Base-by-base conservation (phyloP, 2,888 invertebrate species). In the Baccha elongata region DNA sequence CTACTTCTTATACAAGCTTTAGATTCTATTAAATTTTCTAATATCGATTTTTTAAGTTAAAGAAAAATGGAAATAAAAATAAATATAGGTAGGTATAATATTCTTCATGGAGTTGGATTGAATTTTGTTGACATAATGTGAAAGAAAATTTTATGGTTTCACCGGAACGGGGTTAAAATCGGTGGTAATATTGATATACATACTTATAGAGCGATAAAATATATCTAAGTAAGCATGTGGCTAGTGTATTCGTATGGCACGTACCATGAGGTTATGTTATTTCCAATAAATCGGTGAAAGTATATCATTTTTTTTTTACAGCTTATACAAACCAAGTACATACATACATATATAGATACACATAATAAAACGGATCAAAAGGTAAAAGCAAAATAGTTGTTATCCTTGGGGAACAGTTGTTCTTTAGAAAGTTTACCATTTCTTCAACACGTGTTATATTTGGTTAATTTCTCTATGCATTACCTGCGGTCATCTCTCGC, bases 91-190 rank as follows among this genome's bases (percentile, higher is more conserved):
- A n/a, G n/a, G n/a, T 26, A 40, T 53, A 67, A 17, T 60, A 58
- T 76, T 78, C 62, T 53, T 62, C 67, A 67, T 73, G 67, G 71
- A 55, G 67, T 53, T 50, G 53, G 78, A 48, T 58, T 72, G 64
- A 72, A 72, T 83, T 83, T 73, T 76, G 60, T 74, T 74, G 76
- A 76, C 75, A 81, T 81, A 64, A 76, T 50, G 13, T 50, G 13
- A 46, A 40, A 58, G 55, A 37, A 67, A 44, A 62, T 60, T 83
- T 40, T 83, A 83, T 78, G 81, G 81, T 83, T 83, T 83, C 81
- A 1, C 15, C 40, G 67, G 62, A 60, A 60, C 72, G 44, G 78
- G 78, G 81, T 78, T 78, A 29, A 53, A 65, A 60, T 62, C 10
- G 32, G 35, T 35, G 50, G 48, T 35, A 60, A 55, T 48, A 23